phyloP scores from a whole-genome alignment of 2,797 vertebrate species.

The Astyanax mexicanus region DNA sequence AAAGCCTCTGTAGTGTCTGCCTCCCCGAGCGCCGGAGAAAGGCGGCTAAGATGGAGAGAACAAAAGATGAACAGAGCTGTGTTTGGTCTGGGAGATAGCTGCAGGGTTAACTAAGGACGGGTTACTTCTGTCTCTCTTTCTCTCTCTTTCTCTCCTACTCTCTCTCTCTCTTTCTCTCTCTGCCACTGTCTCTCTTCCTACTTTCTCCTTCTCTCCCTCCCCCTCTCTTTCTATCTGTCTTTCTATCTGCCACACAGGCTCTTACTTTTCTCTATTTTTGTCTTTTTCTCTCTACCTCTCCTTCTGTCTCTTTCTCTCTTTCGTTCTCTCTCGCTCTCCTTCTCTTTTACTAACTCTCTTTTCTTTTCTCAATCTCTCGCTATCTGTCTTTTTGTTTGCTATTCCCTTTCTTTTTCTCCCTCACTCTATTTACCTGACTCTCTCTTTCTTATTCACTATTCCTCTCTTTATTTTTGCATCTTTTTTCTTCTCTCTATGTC shows the following conservation, averaged over 20 bases:
- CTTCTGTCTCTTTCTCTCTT: not conserved
- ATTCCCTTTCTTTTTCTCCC: no score
- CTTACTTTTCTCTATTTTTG: not conserved
- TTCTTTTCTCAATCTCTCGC: not conserved
- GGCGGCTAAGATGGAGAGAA: conserved; percentile 15
- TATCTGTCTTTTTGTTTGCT: no score
- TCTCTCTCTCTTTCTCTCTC: not conserved
- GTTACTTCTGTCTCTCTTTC: not conserved
- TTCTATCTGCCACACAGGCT: no score
- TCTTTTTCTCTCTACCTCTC: not conserved
- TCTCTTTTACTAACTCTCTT: not conserved
- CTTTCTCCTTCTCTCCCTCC: not conserved
- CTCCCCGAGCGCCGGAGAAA: conserved; percentile 15
- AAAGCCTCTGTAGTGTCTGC: not conserved
- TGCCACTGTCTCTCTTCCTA: not conserved
- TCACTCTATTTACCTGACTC: no score
- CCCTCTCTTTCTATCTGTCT: not conserved
- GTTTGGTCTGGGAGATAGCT: conserved; percentile 24
- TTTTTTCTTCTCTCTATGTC: not conserved
- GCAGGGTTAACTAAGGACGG: conserved; percentile 42
- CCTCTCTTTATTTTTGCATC: no score
- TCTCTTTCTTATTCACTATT: no score
- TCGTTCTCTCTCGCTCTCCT: not conserved
- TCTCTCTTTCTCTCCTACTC: not conserved
- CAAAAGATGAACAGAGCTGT: conserved; percentile 19